A percentile compares a stretch with the other conserved stretches of the same genome.
These are phyloP conservation scores for Drosophila tani DNA, from an alignment of 1,140 invertebrate genomes.

Conservation along the genomic window DNA sequence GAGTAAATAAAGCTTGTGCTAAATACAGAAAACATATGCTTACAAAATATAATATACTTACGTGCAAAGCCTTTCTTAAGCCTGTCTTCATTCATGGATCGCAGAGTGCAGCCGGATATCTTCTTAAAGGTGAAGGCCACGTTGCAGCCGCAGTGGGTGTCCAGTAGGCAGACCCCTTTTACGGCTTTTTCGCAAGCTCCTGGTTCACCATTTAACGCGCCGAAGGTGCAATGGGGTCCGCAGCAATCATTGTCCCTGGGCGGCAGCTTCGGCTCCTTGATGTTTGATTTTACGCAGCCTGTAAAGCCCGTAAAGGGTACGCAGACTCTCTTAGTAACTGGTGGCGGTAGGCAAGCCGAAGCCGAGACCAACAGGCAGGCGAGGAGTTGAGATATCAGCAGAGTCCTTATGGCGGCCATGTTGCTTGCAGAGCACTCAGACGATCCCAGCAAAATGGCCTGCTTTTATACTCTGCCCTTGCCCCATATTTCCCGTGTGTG, in stretches of 20 bases:
- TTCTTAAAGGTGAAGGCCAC: background rate
- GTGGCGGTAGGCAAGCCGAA: background rate
- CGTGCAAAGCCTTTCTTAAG: background rate
- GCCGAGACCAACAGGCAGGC: background rate
- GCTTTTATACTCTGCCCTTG: constrained; percentile 30
- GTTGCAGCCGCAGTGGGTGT: constrained; percentile 17
- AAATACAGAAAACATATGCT: background rate
- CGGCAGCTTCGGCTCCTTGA: constrained; percentile 19
- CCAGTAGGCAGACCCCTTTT: constrained; percentile 7
- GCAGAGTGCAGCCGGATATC: background rate
- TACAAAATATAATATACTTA: background rate
- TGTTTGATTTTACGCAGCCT: background rate
- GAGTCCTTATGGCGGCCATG: constrained; percentile 16
- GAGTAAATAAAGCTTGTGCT: background rate
- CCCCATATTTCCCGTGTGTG: background rate
- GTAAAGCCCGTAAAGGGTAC: constrained; percentile 1
- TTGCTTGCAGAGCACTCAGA: background rate
- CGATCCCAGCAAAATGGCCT: background rate
- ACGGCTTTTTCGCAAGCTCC: background rate
- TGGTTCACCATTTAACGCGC: background rate
- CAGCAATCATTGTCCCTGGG: constrained; percentile 39
- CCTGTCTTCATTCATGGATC: background rate
- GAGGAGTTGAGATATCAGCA: constrained; percentile 4
- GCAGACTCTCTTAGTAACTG: constrained; percentile 2
- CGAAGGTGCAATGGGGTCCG: constrained; percentile 13